Evolutionary conservation across 2,113 vertebrate genomes (phyloP), one percentile per base, ranked within the genome.

Genomic region (Psittacara wagleri): DNA sequence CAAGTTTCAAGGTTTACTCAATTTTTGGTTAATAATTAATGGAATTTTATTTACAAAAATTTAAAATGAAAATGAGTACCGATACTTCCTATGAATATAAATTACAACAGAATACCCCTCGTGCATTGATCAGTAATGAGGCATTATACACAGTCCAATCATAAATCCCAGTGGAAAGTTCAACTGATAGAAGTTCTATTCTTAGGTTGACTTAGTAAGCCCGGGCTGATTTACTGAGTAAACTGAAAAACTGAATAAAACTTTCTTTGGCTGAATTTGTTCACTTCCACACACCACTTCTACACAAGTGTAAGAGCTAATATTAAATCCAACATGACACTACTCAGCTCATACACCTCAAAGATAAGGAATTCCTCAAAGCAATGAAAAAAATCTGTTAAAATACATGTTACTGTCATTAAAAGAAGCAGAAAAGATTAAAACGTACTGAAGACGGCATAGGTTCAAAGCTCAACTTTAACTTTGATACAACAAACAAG

Each of bases 81-180:
- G 69, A 75, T 52, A 78, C 70, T 89, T 87, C 24, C 62, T 48
- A 55, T 52, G 95, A 95, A 96, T 92, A 88, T 33, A 93, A 86
- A 96, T 90, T 88, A 88, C 39, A 95, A 44, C 17, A 86, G 57
- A 92, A 68, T 12, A 90, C 86, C 88, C 93, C 88, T 92, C 0
- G 6, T 84, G 95, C 88, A 93, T 41, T 94, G 88, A 96, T 95
- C 90, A 72, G 83, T 95, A 92, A 97, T 97, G 76, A 96, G 69
- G 44, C 88, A 95, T 95, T 96, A 92, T 83, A 93, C 77, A 43
- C 66, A 93, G 29, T 88, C 76, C 92, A 92, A 88, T 80, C 86
- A 92, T 80, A 95, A 96, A 93, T 95, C 88, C 85, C 92, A 69
- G 57, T 49, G 69, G 95, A 78, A 86, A 88, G 79, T 90, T 96